Conservation (phyloP, 1,140 invertebrate genomes). For the Tetramorium alpestre region DNA sequence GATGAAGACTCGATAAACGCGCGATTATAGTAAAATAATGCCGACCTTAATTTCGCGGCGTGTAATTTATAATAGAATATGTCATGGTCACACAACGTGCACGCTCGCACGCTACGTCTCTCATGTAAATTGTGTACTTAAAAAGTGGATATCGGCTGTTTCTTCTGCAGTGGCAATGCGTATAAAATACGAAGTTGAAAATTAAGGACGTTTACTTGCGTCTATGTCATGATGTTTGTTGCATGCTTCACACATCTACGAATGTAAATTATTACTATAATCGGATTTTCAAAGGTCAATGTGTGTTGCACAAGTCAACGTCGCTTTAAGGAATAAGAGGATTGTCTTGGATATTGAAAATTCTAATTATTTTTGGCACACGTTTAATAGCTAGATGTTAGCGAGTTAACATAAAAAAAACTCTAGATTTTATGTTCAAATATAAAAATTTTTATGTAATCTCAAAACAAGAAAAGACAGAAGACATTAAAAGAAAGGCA, state of each 20-base stretch:
- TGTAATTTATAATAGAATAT: slow-evolving; percentile 43
- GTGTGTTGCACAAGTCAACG: neutral
- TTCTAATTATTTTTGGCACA: slow-evolving; percentile 42
- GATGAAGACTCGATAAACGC: neutral
- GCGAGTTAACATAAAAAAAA: slow-evolving; percentile 27
- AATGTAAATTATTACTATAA: slow-evolving; percentile 1
- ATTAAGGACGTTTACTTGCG: neutral
- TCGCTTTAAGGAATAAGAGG: slow-evolving; percentile 11
- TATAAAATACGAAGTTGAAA: slow-evolving; percentile 36
- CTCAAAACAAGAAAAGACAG: neutral
- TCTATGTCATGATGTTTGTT: neutral
- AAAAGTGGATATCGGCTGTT: neutral
- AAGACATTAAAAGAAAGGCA: slow-evolving; percentile 14
- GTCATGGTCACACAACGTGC: slow-evolving; percentile 23
- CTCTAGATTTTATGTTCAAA: slow-evolving; percentile 17
- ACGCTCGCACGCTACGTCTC: neutral
- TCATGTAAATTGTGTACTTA: neutral
- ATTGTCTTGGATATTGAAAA: slow-evolving; percentile 21
- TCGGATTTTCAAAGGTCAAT: neutral
- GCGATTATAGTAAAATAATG: slow-evolving; percentile 23
- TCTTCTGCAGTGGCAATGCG: neutral
- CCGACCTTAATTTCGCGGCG: neutral
- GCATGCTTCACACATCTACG: neutral
- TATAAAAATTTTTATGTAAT: slow-evolving; percentile 35
- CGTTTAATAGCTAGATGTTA: slow-evolving; percentile 36